These are phyloP conservation scores for Calidris pygmaea DNA, from an alignment of 2,113 vertebrate genomes.

Conservation along the genomic window DNA sequence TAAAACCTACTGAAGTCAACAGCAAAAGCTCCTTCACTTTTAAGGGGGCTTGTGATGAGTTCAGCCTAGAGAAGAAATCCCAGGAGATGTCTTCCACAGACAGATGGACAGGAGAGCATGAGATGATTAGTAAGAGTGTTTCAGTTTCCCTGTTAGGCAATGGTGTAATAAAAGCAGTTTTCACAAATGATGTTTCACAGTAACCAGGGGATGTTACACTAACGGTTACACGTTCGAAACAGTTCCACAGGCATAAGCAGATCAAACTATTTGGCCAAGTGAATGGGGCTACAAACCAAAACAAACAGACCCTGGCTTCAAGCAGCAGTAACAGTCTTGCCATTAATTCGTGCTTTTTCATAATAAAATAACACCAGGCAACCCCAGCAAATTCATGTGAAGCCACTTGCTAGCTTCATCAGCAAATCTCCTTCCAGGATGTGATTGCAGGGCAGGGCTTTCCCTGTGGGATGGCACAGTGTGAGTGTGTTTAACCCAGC, in stretches of 20 bases:
- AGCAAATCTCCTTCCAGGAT: conserved; percentile 24
- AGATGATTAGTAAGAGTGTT: conserved; percentile 23
- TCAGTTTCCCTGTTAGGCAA: conserved; percentile 47
- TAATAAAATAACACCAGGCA: conserved; percentile 25
- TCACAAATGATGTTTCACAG: conserved; percentile 40
- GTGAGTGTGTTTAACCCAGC: background rate
- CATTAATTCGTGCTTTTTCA: background rate
- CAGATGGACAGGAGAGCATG: background rate
- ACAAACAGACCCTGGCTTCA: conserved; percentile 30
- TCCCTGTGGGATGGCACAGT: background rate
- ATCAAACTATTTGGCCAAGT: conserved; percentile 4
- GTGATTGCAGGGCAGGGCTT: background rate
- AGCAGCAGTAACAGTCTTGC: background rate
- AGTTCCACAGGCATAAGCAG: background rate
- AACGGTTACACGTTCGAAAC: conserved; percentile 42
- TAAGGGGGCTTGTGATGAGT: background rate
- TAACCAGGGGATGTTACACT: conserved; percentile 23
- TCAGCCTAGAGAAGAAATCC: background rate
- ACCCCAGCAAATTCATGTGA: background rate
- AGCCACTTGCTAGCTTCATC: background rate
- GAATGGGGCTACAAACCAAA: conserved; percentile 50
- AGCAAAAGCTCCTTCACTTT: background rate
- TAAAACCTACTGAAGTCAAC: background rate
- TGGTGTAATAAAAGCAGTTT: conserved; percentile 41
- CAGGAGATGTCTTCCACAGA: background rate